These are phyloP conservation scores for Drosophila kanekoi DNA, from an alignment of 2,888 invertebrate species.

Conservation along the genomic window DNA sequence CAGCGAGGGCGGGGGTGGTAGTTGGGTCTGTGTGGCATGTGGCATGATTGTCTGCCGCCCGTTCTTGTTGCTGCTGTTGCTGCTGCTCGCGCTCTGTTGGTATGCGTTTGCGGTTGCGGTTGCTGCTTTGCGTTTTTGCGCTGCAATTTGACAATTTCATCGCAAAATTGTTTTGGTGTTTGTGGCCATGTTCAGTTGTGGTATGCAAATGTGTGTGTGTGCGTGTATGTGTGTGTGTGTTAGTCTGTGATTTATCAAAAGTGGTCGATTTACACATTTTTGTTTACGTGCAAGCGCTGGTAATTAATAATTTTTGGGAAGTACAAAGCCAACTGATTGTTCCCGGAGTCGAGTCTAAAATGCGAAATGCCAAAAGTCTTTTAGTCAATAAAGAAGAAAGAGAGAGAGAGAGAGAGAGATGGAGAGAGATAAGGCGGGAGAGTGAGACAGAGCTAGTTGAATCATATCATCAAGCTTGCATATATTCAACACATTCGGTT, in stretches of 20 bases:
- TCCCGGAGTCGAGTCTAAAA: not conserved
- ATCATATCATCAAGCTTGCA: constrained; percentile 16
- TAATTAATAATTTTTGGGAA: constrained; percentile 58
- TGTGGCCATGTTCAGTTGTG: constrained; percentile 67
- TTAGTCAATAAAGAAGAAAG: not conserved
- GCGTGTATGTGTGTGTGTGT: not conserved
- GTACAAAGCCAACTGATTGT: constrained; percentile 54
- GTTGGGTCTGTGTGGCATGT: constrained; percentile 4
- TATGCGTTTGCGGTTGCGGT: constrained; percentile 74
- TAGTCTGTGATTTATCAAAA: constrained; percentile 66
- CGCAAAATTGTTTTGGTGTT: constrained; percentile 80
- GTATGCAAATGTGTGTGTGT: constrained; percentile 19
- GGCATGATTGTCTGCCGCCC: constrained; percentile 5
- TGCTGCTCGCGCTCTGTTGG: constrained; percentile 25
- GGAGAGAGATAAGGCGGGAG: not conserved
- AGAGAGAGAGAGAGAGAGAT: not conserved
- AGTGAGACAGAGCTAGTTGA: constrained; percentile 11
- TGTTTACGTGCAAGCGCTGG: constrained; percentile 41
- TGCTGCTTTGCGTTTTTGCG: constrained; percentile 74
- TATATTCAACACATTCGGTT: constrained; percentile 6
- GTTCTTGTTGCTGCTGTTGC: not conserved
- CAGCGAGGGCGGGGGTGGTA: not conserved
- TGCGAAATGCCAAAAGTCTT: constrained; percentile 10
- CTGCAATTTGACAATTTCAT: constrained; percentile 80
- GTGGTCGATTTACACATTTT: constrained; percentile 57